phyloP scores from a whole-genome alignment of 2,113 vertebrate species.

The Gambusia affinis region DNA sequence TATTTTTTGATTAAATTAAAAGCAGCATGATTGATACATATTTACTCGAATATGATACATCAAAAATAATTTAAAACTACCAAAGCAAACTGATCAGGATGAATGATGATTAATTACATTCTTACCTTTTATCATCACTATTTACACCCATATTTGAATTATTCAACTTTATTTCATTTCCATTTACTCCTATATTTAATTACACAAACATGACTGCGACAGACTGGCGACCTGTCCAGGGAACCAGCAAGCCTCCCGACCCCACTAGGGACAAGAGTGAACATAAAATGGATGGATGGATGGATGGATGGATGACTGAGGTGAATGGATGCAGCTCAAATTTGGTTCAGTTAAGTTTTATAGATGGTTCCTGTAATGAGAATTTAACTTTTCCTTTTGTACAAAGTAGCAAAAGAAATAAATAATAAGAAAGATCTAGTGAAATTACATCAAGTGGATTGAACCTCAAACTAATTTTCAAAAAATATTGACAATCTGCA shows the following conservation, averaged over 20 bases:
- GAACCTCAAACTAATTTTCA: not conserved
- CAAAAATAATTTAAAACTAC: not conserved
- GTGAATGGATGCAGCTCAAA: not conserved
- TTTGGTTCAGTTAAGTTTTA: not conserved
- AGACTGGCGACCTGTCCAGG: too few relatives aligned
- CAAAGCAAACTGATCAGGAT: not conserved
- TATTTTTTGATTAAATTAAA: conserved; percentile 18
- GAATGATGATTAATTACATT: not conserved
- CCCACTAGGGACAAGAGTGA: too few relatives aligned
- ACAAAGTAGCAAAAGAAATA: too few relatives aligned
- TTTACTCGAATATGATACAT: not conserved
- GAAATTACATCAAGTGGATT: not conserved
- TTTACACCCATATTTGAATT: not conserved
- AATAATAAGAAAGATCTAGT: not conserved
- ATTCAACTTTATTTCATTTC: not conserved
- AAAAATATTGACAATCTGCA: not conserved
- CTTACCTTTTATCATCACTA: not conserved
- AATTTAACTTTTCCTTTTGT: not conserved
- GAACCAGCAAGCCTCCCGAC: too few relatives aligned
- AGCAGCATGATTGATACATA: conserved; percentile 20
- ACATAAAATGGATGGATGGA: too few relatives aligned
- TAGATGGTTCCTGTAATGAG: not conserved
- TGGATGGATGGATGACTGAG: not conserved
- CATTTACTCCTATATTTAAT: not conserved
- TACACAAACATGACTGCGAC: not conserved